Conservation (phyloP, 2,888 invertebrate species). For the Petrophora chlorosata region DNA sequence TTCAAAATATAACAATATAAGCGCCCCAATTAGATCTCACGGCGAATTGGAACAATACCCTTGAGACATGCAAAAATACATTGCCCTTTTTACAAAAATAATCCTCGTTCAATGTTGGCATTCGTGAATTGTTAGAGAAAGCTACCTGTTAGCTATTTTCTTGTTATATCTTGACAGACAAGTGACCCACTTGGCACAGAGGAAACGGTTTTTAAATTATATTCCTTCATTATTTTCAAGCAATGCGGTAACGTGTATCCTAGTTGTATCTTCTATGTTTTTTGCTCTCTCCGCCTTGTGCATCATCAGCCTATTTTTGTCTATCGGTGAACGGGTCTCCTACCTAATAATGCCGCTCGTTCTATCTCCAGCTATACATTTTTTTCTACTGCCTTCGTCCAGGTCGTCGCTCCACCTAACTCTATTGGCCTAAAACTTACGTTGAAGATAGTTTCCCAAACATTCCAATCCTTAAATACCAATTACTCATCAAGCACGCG, state of each 20-base stretch:
- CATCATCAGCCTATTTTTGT: not conserved
- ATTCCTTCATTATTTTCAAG: constrained; percentile 50
- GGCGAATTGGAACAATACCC: constrained; percentile 22
- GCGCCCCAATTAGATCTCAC: constrained; percentile 5
- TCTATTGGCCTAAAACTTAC: not conserved
- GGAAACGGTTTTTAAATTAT: constrained; percentile 54
- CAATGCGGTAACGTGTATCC: constrained; percentile 26
- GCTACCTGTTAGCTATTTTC: constrained; percentile 50
- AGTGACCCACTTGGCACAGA: constrained; percentile 75
- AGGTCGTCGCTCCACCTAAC: not conserved
- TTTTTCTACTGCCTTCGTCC: not conserved
- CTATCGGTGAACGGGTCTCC: not conserved
- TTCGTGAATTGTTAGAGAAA: constrained; percentile 42
- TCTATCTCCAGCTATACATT: not conserved
- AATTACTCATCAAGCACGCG: constrained; percentile 45
- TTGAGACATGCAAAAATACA: constrained; percentile 23
- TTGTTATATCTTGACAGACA: constrained; percentile 58
- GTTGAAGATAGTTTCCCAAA: constrained; percentile 5
- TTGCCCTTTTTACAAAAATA: constrained; percentile 34
- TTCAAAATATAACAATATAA: too few relatives aligned
- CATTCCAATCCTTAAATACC: constrained; percentile 42
- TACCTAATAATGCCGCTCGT: not conserved
- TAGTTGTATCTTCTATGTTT: not conserved
- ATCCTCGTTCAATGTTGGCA: constrained; percentile 35
- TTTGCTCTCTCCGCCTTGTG: not conserved